Conservation (phyloP, 2,113 vertebrate genomes). For the Cinclus cinclus region DNA sequence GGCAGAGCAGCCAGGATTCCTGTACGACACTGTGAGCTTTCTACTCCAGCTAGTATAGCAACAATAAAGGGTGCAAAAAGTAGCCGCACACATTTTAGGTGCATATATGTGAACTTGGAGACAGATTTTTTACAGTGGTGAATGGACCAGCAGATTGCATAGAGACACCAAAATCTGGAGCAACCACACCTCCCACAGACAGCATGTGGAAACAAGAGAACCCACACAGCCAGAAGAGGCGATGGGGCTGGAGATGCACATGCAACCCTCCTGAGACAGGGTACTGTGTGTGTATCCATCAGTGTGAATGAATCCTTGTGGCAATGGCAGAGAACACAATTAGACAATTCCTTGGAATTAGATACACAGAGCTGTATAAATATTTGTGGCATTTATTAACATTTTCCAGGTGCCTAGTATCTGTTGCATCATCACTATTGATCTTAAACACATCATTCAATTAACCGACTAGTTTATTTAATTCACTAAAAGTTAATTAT, state of each 20-base stretch:
- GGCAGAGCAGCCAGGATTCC: neutral
- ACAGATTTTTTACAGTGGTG: neutral
- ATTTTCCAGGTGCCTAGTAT: neutral
- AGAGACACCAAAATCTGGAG: neutral
- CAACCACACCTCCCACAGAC: neutral
- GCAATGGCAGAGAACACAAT: neutral
- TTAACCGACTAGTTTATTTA: neutral
- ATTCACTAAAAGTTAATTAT: neutral
- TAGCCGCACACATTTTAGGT: neutral
- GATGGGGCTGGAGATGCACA: neutral
- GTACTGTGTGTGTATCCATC: accelerated
- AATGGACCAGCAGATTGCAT: accelerated
- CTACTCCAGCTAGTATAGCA: neutral
- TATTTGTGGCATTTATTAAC: neutral
- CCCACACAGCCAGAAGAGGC: accelerated
- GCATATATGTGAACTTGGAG: neutral
- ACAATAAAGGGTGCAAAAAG: neutral
- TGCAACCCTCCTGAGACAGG: neutral
- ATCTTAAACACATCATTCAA: neutral
- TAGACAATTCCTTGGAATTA: neutral
- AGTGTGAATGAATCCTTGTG: accelerated
- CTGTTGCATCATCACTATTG: neutral
- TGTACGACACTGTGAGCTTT: neutral
- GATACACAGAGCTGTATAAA: neutral
- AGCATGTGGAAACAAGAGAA: neutral